Conservation (phyloP, 2,888 invertebrate species). For the Galerucella calmariensis region DNA sequence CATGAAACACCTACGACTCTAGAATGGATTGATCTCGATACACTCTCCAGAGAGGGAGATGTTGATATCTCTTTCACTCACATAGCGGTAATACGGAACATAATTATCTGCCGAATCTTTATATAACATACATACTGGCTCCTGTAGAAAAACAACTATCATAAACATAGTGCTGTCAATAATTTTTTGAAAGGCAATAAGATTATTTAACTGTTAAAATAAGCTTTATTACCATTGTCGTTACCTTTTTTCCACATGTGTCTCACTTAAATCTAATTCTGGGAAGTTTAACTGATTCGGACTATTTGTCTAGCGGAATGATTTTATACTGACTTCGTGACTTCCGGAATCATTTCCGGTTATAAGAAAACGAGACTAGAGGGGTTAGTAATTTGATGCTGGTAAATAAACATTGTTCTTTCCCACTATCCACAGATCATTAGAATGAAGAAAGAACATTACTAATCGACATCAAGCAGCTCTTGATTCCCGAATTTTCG, state of each 20-base stretch:
- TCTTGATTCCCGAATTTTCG: too few relatives aligned
- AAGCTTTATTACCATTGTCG: not conserved
- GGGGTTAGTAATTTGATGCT: conserved; percentile 35
- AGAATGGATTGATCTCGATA: too few relatives aligned
- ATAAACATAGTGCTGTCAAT: too few relatives aligned
- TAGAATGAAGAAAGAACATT: conserved; percentile 2
- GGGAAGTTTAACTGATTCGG: conserved; percentile 16
- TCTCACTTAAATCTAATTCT: not conserved
- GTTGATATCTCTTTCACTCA: too few relatives aligned
- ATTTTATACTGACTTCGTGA: conserved; percentile 35
- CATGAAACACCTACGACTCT: too few relatives aligned
- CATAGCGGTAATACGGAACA: too few relatives aligned
- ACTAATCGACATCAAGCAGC: not conserved
- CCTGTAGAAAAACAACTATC: too few relatives aligned
- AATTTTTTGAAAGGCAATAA: too few relatives aligned
- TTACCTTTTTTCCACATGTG: not conserved
- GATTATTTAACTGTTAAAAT: not conserved
- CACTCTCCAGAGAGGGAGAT: too few relatives aligned
- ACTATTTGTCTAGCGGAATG: conserved; percentile 42
- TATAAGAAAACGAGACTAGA: conserved; percentile 35
- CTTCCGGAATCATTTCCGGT: conserved; percentile 37
- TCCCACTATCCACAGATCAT: conserved; percentile 24
- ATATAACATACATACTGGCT: too few relatives aligned
- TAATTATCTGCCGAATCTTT: too few relatives aligned
- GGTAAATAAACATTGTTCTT: conserved; percentile 29